Evolutionary conservation across 2,888 invertebrate species (phyloP).

Genomic region (Sipunculus nudus): DNA sequence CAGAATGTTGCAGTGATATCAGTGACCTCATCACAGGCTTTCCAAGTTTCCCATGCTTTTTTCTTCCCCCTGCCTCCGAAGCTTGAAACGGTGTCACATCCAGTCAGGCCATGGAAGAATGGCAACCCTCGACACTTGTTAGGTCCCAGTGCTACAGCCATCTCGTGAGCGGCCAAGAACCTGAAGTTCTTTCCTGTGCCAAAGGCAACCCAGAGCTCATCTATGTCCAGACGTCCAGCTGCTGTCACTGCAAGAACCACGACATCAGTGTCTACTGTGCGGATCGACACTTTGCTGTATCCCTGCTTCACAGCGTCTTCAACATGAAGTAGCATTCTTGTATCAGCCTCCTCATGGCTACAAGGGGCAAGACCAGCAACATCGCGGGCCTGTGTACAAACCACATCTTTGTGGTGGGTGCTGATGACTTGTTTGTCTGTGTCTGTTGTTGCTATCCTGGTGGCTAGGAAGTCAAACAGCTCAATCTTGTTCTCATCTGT

Average conservation of each 20-base stretch:
- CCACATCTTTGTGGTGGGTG: constrained; percentile 9
- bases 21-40: constrained; percentile 9
- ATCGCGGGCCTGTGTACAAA: constrained; percentile 4
- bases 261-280: constrained; percentile 38
- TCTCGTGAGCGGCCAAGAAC: too few species aligned
- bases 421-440: constrained; percentile 18
- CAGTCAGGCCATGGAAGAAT: too few species aligned
- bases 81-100: too few species aligned
- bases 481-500: constrained; percentile 15
- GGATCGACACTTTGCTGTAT: constrained; percentile 15
- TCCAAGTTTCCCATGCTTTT: constrained; percentile 15
- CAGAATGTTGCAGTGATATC: too few species aligned
- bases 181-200: too few species aligned
- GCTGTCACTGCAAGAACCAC: constrained; percentile 28
- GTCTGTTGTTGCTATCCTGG: neutral
- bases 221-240: constrained; percentile 1
- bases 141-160: too few species aligned
- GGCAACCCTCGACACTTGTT: too few species aligned
- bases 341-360: constrained; percentile 30
- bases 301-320: constrained; percentile 19
- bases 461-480: constrained; percentile 22
- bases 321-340: constrained; percentile 28
- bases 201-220: too few species aligned
- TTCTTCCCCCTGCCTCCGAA: too few species aligned
- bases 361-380: constrained; percentile 5